These are phyloP conservation scores for Malthinus flaveolus DNA, from an alignment of 2,888 invertebrate species.

Conservation along the genomic window DNA sequence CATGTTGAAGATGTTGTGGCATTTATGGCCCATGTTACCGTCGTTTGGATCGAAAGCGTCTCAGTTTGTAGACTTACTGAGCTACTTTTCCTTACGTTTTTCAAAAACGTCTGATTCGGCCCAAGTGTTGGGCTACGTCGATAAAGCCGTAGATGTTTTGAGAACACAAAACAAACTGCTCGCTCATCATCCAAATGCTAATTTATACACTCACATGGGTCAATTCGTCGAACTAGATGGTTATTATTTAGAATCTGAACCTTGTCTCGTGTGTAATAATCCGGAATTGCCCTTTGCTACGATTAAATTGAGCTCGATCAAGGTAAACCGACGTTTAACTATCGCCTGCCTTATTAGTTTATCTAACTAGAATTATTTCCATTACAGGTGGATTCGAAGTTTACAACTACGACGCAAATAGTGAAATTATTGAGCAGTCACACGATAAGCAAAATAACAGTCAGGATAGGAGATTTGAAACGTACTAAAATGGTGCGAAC, in stretches of 20 bases:
- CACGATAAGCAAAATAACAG: constrained; percentile 90
- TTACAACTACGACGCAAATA: constrained; percentile 97
- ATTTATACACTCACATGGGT: constrained; percentile 87
- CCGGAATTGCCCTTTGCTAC: constrained; percentile 91
- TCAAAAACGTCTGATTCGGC: constrained; percentile 72
- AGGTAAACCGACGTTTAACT: too few species aligned
- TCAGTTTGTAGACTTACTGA: constrained; percentile 95
- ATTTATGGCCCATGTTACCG: constrained; percentile 87
- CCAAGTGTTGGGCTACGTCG: constrained; percentile 70
- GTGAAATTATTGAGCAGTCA: constrained; percentile 95
- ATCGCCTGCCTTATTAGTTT: too few species aligned
- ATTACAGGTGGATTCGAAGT: constrained; percentile 85
- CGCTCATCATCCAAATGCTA: constrained; percentile 91
- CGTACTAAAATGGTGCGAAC: constrained; percentile 96
- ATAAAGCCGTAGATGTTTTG: constrained; percentile 83
- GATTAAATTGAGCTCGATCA: constrained; percentile 90
- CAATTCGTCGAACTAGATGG: constrained; percentile 96
- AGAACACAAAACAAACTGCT: constrained; percentile 87
- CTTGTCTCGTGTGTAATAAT: constrained; percentile 97
- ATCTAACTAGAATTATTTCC: background rate
- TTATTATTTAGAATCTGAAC: constrained; percentile 94
- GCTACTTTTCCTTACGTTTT: constrained; percentile 90
- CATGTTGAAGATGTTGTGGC: constrained; percentile 84
- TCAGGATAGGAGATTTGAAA: constrained; percentile 93
- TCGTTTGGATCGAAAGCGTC: constrained; percentile 92